Evolutionary conservation across 2,888 invertebrate genomes (phyloP), one percentile per base, ranked within the genome.

Genomic region (Cataglyphis albicans): DNA sequence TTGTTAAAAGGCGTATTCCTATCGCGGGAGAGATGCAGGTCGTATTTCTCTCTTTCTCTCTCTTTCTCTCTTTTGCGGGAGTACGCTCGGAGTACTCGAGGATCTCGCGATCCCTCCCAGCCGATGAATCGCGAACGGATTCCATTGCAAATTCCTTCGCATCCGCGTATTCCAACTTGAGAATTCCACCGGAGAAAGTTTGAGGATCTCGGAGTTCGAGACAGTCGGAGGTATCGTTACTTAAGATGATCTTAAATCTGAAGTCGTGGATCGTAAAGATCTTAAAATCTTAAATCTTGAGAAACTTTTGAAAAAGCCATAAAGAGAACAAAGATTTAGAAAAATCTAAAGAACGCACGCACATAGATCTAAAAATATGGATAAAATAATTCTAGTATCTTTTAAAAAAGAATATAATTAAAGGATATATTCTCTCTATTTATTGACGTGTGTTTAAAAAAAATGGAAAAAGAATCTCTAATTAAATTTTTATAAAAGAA

Each of bases 41-140:
- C 21, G 67, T 85, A 84, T 80, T 82, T 84, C 29, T 15, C 59
- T 52, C 64, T 25, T 72, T 59, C 57, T 65, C 35, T 15, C 21
- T 64, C 18, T 65, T n/a, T 52, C 18, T 52, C n/a, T 52, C 57
- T 59, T 29, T 59, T 41, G 21, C n/a, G 41, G 15, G 38, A 25
- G 35, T n/a, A 74, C 32, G 64, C 25, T 12, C 6, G 21, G 52
- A 35, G 32, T 38, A 65, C 12, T 35, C 38, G 64, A 55, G 52
- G 55, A 57, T 21, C 63, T 32, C 63, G n/a, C 44, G 41, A 44
- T 68, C 32, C 44, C 68, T 18, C 59, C 35, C 44, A 21, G 12
- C 25, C 44, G 44, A 80, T 59, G 59, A 80, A 59, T 80, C 78
- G 78, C 68, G 59, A 70, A 70, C 59, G 70, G 35, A 70, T 80